Conservation (phyloP, 2,113 vertebrate genomes). For the Nyctereutes procyonoides region DNA sequence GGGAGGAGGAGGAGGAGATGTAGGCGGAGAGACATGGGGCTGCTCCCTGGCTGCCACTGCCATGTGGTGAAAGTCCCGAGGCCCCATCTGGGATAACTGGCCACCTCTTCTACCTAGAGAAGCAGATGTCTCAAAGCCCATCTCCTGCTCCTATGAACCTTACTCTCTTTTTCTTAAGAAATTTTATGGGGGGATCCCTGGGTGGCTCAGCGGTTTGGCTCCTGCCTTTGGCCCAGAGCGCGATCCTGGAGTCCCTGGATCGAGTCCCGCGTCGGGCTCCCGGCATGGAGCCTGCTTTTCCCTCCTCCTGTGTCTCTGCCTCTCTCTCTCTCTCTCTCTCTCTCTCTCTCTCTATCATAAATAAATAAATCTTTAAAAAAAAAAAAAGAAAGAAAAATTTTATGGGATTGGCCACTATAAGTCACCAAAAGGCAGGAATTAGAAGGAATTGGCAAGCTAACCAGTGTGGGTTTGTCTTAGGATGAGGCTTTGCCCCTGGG, state of each 20-base stretch:
- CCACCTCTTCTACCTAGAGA: not conserved
- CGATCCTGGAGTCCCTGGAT: too few species aligned
- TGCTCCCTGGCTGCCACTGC: not conserved
- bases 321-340: too few species aligned
- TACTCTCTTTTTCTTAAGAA: conserved; percentile 3
- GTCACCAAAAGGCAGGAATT: not conserved
- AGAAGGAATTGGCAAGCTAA: not conserved
- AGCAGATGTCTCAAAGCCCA: not conserved
- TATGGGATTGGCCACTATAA: not conserved
- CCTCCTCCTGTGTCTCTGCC: too few species aligned
- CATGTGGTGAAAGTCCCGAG: not conserved
- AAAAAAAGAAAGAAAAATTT: not conserved
- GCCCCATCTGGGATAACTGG: not conserved
- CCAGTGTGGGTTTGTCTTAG: not conserved
- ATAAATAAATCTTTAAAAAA: too few species aligned
- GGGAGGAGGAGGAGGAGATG: not conserved
- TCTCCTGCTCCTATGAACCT: not conserved
- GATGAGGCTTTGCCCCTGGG: not conserved
- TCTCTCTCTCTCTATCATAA: too few species aligned
- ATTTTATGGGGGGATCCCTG: not conserved
- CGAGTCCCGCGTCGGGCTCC: too few species aligned
- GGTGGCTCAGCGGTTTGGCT: too few species aligned
- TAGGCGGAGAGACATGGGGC: not conserved
- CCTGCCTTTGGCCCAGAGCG: too few species aligned
- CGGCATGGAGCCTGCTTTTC: too few species aligned